These are phyloP conservation scores for Osmerus mordax DNA, from an alignment of 2,113 vertebrate genomes.

Conservation along the genomic window DNA sequence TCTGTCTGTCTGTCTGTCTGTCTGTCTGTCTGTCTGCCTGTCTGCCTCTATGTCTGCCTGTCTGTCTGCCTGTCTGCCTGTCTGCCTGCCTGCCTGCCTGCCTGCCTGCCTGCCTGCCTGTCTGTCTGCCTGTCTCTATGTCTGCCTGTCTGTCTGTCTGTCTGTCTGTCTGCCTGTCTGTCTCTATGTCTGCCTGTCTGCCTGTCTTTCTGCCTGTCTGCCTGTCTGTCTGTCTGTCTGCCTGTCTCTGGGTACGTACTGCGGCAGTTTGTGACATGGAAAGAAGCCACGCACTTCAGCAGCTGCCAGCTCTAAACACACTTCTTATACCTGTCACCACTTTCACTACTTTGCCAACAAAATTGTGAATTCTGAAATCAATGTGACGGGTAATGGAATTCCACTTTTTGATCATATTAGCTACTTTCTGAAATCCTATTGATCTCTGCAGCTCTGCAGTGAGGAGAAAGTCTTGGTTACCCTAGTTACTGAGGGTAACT, in stretches of 20 bases:
- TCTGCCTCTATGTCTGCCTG: too few species aligned
- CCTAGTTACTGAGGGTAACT: neutral
- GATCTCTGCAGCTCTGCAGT: neutral
- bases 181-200: too few species aligned
- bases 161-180: too few species aligned
- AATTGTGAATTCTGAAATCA: neutral
- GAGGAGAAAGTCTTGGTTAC: neutral
- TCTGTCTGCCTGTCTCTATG: too few species aligned
- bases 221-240: neutral
- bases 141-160: too few species aligned
- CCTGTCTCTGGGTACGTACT: constrained; percentile 31
- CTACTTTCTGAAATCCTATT: neutral
- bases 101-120: too few species aligned
- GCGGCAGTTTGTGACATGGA: constrained; percentile 30
- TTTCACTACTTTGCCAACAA: neutral
- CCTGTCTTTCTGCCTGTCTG: too few species aligned
- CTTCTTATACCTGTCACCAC: neutral
- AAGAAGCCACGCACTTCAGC: constrained; percentile 3
- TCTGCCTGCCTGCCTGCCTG: too few species aligned
- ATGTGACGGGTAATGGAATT: neutral
- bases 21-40: too few species aligned
- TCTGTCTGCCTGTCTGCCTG: too few species aligned
- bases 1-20: too few species aligned
- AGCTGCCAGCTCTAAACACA: constrained; percentile 29
- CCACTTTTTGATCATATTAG: neutral